A percentile compares a stretch with the other conserved stretches of the same genome.
phyloP scores from a whole-genome alignment of 2,888 invertebrate species.

The Acheta domesticus region DNA sequence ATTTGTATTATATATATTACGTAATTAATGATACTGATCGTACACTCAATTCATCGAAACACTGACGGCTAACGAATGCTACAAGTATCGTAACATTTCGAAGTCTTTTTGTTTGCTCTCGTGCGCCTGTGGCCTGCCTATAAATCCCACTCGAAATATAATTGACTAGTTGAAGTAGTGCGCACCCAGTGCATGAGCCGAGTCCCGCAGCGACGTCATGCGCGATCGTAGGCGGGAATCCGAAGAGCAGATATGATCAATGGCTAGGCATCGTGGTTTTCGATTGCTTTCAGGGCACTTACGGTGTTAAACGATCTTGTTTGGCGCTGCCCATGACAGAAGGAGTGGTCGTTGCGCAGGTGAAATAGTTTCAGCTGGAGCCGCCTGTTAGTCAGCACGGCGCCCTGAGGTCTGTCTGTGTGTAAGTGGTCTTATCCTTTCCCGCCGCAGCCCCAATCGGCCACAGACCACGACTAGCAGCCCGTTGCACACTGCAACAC shows the following conservation, averaged over 20 bases:
- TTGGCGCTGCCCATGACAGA: neutral
- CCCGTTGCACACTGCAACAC: no score
- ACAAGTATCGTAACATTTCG: no score
- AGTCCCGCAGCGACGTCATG: neutral
- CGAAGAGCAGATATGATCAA: neutral
- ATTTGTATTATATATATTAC: no score
- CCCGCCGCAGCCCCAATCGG: no score
- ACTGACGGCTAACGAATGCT: no score
- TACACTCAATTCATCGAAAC: no score
- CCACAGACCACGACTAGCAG: no score
- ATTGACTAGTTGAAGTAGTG: neutral
- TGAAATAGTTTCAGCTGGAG: neutral
- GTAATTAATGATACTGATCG: no score
- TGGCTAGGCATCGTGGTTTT: neutral
- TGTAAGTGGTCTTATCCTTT: neutral
- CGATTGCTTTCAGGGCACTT: constrained; percentile 8
- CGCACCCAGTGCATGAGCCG: neutral
- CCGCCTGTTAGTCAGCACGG: neutral
- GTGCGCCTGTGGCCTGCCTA: no score
- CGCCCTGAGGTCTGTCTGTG: neutral
- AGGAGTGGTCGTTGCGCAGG: neutral
- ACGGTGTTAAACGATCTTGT: constrained; percentile 2
- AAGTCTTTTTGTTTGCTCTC: no score
- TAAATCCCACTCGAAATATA: neutral
- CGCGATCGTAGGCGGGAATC: neutral